Conservation (phyloP, 2,888 invertebrate genomes). For the Polia nebulosa region DNA sequence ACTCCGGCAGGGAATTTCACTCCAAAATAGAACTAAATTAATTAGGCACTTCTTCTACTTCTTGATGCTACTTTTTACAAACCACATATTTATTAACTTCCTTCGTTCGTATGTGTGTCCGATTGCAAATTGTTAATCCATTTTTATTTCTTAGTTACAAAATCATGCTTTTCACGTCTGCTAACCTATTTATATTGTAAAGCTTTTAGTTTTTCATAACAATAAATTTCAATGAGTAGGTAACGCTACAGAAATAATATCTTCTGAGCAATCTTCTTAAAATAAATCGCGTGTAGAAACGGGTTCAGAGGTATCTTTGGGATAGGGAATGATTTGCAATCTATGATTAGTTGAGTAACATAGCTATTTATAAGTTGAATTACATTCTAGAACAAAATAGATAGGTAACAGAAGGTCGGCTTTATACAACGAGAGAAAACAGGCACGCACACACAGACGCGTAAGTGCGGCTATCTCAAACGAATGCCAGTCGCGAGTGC, state of each 20-base stretch:
- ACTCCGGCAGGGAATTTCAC: too few species aligned
- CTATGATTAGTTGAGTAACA: constrained; percentile 23
- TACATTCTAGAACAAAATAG: neutral
- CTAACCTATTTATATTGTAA: neutral
- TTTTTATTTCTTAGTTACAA: too few species aligned
- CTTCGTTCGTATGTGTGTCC: too few species aligned
- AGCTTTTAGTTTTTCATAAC: neutral
- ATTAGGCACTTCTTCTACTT: too few species aligned
- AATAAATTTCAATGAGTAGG: constrained; percentile 2
- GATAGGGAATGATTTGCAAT: constrained; percentile 25
- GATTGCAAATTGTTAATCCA: neutral
- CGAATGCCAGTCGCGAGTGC: too few species aligned
- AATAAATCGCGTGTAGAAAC: constrained; percentile 33
- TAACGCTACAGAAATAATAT: neutral
- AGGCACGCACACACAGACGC: neutral
- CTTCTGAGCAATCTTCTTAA: constrained; percentile 10
- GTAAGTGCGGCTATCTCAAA: neutral
- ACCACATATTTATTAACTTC: too few species aligned
- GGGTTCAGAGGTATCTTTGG: constrained; percentile 2
- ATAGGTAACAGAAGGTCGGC: neutral
- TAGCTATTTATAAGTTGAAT: constrained; percentile 20
- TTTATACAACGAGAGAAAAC: neutral
- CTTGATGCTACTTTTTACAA: too few species aligned
- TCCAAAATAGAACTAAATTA: too few species aligned
- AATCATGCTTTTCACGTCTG: neutral